These are phyloP conservation scores for Isotomurus palustris DNA, from an alignment of 2,888 invertebrate species.

Conservation along the genomic window DNA sequence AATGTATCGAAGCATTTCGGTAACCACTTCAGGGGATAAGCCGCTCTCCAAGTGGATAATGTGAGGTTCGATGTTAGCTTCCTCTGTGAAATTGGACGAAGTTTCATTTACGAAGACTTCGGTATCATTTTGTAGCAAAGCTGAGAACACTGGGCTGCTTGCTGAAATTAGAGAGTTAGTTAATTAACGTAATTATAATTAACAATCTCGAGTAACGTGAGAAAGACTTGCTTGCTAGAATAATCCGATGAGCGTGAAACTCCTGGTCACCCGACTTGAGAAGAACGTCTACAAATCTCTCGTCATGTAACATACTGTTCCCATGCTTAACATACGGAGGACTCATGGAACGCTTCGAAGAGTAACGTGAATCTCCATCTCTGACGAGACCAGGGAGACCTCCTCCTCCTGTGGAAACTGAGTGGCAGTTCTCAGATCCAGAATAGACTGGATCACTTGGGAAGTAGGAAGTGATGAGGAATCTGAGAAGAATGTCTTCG, in stretches of 20 bases:
- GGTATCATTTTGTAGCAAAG: conserved; percentile 23
- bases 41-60: conserved; percentile 2
- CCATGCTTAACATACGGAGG: conserved; percentile 36
- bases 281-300: conserved; percentile 33
- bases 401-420: background rate
- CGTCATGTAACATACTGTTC: conserved; percentile 36
- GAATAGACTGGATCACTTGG: conserved; percentile 32
- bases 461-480: conserved; percentile 35
- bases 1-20: conserved; percentile 36
- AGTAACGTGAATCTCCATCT: background rate
- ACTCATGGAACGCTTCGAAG: background rate
- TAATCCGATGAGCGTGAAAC: conserved; percentile 37
- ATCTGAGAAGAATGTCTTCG: conserved; percentile 28
- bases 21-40: conserved; percentile 18
- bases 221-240: conserved; percentile 33
- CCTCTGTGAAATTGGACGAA: conserved; percentile 6
- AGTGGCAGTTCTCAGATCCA: conserved; percentile 18
- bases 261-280: conserved; percentile 31
- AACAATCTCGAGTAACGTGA: conserved; percentile 1
- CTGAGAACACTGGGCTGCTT: conserved; percentile 40
- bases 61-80: conserved; percentile 8
- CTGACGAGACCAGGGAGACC: background rate
- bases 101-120: background rate
- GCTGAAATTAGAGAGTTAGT: conserved; percentile 16
- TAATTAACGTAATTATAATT: background rate